Percentiles rank a stretch among this genome's conserved stretches.
Conservation (phyloP, 2,797 vertebrate species). For the Anabas testudineus region DNA sequence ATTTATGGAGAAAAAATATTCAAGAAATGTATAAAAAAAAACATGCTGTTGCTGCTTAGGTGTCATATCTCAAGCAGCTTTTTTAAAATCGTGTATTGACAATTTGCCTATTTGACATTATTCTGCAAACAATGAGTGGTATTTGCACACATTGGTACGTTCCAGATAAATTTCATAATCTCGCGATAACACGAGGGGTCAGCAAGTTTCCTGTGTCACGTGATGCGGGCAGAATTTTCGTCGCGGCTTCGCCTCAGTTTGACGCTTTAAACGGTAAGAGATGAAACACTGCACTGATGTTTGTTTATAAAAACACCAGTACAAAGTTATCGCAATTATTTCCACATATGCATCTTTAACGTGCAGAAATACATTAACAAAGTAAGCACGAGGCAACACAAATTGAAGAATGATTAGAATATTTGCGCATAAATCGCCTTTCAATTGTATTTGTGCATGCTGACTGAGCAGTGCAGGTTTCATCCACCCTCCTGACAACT, state of each 20-base stretch:
- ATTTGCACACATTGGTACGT: too few relatives aligned
- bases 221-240: slow-evolving; percentile 45
- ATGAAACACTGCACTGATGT: too few relatives aligned
- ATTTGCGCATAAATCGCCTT: neutral
- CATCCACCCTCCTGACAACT: slow-evolving; percentile 38
- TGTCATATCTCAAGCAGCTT: too few relatives aligned
- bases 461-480: neutral
- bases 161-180: neutral
- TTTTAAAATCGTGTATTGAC: too few relatives aligned
- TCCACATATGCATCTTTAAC: fast-evolving
- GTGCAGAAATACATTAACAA: fast-evolving
- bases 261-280: slow-evolving; percentile 61
- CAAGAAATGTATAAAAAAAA: neutral
- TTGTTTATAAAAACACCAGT: too few relatives aligned
- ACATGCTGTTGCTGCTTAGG: too few relatives aligned
- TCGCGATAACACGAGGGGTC: slow-evolving; percentile 53
- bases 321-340: neutral
- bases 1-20: neutral
- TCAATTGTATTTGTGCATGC: slow-evolving; percentile 13
- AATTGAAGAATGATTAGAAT: neutral
- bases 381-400: neutral
- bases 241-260: slow-evolving; percentile 48
- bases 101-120: too few relatives aligned
- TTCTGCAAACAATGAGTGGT: too few relatives aligned
- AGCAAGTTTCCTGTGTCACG: slow-evolving; percentile 37